Conservation (phyloP, 2,797 vertebrate genomes). For the Falco rusticolus region DNA sequence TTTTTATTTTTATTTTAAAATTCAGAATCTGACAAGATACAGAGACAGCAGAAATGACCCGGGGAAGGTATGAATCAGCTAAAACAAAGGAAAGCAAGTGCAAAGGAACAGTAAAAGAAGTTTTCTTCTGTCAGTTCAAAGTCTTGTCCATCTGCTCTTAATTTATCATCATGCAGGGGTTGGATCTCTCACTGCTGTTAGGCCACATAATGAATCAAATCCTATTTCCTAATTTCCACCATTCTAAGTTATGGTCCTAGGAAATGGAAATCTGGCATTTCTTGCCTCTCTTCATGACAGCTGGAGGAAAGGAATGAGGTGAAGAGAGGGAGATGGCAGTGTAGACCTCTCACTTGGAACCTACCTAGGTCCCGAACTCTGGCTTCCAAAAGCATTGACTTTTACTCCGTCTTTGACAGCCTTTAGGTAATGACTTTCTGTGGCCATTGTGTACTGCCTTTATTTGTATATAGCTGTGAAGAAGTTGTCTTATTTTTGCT, state of each 20-base stretch:
- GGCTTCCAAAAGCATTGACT: not conserved
- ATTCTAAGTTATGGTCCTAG: conserved; percentile 20
- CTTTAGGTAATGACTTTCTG: not conserved
- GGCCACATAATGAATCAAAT: conserved; percentile 23
- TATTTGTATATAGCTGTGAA: not conserved
- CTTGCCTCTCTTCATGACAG: not conserved
- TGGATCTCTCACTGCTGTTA: conserved; percentile 3
- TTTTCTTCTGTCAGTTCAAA: not conserved
- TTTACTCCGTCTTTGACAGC: not conserved
- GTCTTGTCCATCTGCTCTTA: conserved; percentile 36
- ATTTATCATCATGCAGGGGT: not conserved
- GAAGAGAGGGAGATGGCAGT: not conserved
- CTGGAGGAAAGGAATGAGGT: conserved; percentile 10
- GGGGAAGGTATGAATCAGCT: not conserved
- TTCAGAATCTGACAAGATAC: not conserved
- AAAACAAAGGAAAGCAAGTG: conserved; percentile 20
- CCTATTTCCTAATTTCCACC: conserved; percentile 26
- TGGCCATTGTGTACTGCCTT: not conserved
- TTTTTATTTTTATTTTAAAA: not conserved
- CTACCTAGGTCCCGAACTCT: not conserved
- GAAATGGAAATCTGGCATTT: conserved; percentile 19
- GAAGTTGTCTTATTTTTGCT: not conserved
- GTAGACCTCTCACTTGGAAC: not conserved
- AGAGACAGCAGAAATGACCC: not conserved
- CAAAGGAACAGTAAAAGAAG: not conserved